Base-by-base conservation (phyloP, 2,797 vertebrate genomes). In the Channa striata region DNA sequence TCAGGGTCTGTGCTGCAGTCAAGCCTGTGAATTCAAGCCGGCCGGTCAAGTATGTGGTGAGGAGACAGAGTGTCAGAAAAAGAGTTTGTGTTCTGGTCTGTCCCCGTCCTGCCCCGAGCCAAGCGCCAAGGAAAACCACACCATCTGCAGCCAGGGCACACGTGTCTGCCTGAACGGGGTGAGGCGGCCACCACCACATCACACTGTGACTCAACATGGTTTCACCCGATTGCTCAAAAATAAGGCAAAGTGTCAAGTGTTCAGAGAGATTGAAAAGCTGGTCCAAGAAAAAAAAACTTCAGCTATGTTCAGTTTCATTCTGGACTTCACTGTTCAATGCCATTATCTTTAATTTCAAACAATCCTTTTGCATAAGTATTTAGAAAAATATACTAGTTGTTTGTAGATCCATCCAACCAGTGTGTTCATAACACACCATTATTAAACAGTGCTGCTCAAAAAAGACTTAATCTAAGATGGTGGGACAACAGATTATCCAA, bases 161-260 rank as follows among this genome's bases (percentile, higher is more conserved):
- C 93, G 92, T 0, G 89, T 96, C 71, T 96, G 96, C 59, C 36
- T 93, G 42, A 92, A 90, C 0, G 95, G 95, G 94, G 95, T 96
- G 86, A 83, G 94, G 78, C 52, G 1, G 8, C 21, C 42, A 37
- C 42, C 17, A 30, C 49, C 47, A 42, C 20, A 17, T 42, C 21
- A 43, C 25, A 42, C 33, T 23, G 39, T 76, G 68, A 67, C 48
- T 54, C 65, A 57, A 25, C 39, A 36, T 0, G 2, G 4, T 34
- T 39, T 21, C 42, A 30, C 33, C 19, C 14, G 10, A 6, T 50
- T 68, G 16, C 43, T 19, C 36, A 59, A 47, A 34, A 50, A 33
- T 4, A 33, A 52, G 37, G 16, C 8, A 49, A 40, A 16, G n/a
- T 37, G 13, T 53, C 16, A 58, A 54, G 50, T 71, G 34, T 52